Evolutionary conservation across 2,888 invertebrate genomes (phyloP).

Genomic region (Crepidodera aurea): DNA sequence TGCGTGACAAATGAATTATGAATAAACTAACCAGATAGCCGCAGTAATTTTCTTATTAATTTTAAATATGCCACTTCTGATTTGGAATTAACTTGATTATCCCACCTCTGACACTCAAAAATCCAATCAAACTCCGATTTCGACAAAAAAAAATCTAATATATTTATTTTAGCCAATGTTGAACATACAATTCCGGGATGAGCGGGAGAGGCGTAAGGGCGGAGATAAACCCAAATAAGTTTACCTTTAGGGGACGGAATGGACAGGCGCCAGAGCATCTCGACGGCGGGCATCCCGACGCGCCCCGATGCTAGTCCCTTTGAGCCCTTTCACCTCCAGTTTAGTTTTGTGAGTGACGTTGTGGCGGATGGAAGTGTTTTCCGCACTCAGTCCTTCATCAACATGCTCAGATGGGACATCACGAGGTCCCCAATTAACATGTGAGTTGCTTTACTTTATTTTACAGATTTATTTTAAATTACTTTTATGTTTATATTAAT

Average conservation of each 20-base stretch:
- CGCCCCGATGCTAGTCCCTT: constrained; percentile 49
- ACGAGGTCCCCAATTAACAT: constrained; percentile 6
- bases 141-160: constrained; percentile 3
- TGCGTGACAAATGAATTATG: too few species aligned
- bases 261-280: constrained; percentile 55
- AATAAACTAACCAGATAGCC: too few species aligned
- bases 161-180: constrained; percentile 41
- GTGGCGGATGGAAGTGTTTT: constrained; percentile 57
- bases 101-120: not conserved
- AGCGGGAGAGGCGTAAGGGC: constrained; percentile 29
- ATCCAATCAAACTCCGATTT: constrained; percentile 11
- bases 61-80: too few species aligned
- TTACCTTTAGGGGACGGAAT: constrained; percentile 50
- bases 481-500: too few species aligned
- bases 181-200: constrained; percentile 33
- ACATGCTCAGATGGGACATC: constrained; percentile 8
- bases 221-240: constrained; percentile 40
- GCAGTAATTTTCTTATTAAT: too few species aligned
- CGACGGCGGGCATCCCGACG: constrained; percentile 40
- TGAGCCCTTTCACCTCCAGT: constrained; percentile 42
- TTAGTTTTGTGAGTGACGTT: constrained; percentile 61
- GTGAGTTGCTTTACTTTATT: constrained; percentile 2
- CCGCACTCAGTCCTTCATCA: not conserved
- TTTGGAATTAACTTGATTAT: too few species aligned
- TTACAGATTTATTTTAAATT: not conserved